These are phyloP conservation scores for Mustelus asterias DNA, from an alignment of 2,113 vertebrate genomes.

Conservation along the genomic window DNA sequence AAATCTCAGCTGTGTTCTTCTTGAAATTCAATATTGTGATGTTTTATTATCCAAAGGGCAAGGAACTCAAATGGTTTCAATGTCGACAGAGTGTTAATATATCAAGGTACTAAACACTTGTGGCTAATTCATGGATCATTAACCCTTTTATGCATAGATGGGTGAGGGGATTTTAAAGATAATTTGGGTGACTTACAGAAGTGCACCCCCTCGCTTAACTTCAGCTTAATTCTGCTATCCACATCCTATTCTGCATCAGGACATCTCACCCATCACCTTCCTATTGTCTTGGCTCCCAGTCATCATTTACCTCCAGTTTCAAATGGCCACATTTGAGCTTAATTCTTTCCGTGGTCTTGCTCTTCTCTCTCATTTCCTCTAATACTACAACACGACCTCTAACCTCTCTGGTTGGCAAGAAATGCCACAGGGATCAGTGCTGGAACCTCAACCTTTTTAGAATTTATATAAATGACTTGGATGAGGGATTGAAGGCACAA, in stretches of 20 bases:
- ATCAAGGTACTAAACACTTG: neutral
- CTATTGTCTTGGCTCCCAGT: neutral
- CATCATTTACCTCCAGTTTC: neutral
- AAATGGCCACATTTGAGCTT: neutral
- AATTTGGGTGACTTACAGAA: neutral
- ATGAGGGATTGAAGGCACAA: too few relatives aligned
- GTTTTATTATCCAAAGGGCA: conserved; percentile 1
- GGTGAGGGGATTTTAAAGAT: neutral
- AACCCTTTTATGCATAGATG: neutral
- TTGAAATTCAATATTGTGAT: conserved; percentile 17
- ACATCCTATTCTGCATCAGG: neutral
- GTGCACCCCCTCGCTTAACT: neutral
- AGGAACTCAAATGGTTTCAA: neutral
- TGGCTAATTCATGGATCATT: neutral
- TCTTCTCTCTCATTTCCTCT: neutral
- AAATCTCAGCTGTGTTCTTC: neutral
- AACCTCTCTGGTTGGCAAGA: neutral
- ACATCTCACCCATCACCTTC: neutral
- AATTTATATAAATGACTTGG: too few relatives aligned
- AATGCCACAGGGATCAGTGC: too few relatives aligned
- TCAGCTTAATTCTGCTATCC: neutral
- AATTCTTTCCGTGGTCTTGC: neutral
- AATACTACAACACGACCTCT: neutral
- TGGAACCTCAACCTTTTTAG: too few relatives aligned
- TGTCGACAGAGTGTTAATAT: neutral